Evolutionary conservation across 2,113 vertebrate species (phyloP), one percentile per base, ranked within the genome.

Genomic region (Syrmaticus mikado): DNA sequence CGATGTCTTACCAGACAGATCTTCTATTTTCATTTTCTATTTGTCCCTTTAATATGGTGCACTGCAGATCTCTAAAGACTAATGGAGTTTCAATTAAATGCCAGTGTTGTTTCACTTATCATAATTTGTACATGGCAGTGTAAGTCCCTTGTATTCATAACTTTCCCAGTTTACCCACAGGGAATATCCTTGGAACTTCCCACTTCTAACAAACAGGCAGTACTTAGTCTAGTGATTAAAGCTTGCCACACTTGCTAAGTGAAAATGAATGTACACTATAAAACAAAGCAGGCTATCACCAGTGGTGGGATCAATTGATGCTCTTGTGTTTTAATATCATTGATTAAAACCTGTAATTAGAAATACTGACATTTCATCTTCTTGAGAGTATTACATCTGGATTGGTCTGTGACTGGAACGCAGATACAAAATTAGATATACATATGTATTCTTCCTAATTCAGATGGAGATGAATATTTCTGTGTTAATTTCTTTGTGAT

Each of bases 151-250:
- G 77, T 41, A 95, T 82, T 73, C 79, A 78, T 67, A 75, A 81
- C 92, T 94, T 75, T 72, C 84, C 64, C 81, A 87, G 46, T 53
- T 53, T 92, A 80, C 72, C 89, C 76, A 81, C 92, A 92, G 85
- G 93, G 68, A 96, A 32, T 82, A 95, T 95, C 85, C 94, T 93
- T 89, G 91, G 85, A 96, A 94, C 85, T 93, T 95, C 75, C 87
- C 77, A 72, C 73, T 85, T 34, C 81, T 86, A 75, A 55, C 85
- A 96, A 91, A 75, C 80, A 94, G 91, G 71, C 87, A 93, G 71
- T 83, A 85, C 82, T 96, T 32, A 90, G 70, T 28, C 70, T 53
- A 92, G 83, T 2, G 61, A 92, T 82, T 91, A 82, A 72, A 92
- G 79, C 88, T 67, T 65, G 72, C 83, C 82, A 74, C 5, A 19